phyloP scores from a whole-genome alignment of 2,888 invertebrate species.

The Caenorhabditis uteleia region DNA sequence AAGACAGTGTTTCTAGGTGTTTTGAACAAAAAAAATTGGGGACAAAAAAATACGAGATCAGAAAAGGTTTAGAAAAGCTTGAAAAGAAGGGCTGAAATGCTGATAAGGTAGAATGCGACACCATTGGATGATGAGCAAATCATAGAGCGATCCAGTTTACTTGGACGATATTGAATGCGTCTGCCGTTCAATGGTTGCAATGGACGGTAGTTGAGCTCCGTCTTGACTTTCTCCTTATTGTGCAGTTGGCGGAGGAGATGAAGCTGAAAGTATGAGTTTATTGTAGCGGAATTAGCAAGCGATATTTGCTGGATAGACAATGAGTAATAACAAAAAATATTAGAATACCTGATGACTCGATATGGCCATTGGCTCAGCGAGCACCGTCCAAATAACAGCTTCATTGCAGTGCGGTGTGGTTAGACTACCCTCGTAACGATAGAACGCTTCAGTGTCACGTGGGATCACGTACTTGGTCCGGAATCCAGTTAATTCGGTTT shows the following conservation, averaged over 20 bases:
- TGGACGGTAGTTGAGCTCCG: slow-evolving; percentile 60
- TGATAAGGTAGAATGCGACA: no score
- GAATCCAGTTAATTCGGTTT: slow-evolving; percentile 31
- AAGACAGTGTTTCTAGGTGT: no score
- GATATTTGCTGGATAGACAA: not conserved
- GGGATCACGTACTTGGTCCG: slow-evolving; percentile 37
- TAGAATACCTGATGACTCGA: slow-evolving; percentile 43
- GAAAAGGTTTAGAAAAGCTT: no score
- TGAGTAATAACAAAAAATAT: not conserved
- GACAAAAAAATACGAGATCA: no score
- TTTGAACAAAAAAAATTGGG: no score
- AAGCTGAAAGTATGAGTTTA: slow-evolving; percentile 43
- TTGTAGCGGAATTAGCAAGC: not conserved
- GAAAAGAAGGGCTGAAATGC: no score
- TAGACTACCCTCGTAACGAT: slow-evolving; percentile 67
- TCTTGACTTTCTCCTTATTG: slow-evolving; percentile 21
- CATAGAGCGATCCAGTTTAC: slow-evolving; percentile 41
- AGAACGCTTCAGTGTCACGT: slow-evolving; percentile 46
- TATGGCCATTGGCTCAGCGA: slow-evolving; percentile 66
- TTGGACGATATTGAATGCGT: slow-evolving; percentile 56
- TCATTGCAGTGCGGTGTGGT: slow-evolving; percentile 68
- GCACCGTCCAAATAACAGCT: slow-evolving; percentile 66
- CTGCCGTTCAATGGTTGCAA: slow-evolving; percentile 65
- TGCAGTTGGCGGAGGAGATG: slow-evolving; percentile 44
- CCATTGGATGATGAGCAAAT: slow-evolving; percentile 50